phyloP scores from a whole-genome alignment of 2,113 vertebrate species.

The Raphicerus campestris region DNA sequence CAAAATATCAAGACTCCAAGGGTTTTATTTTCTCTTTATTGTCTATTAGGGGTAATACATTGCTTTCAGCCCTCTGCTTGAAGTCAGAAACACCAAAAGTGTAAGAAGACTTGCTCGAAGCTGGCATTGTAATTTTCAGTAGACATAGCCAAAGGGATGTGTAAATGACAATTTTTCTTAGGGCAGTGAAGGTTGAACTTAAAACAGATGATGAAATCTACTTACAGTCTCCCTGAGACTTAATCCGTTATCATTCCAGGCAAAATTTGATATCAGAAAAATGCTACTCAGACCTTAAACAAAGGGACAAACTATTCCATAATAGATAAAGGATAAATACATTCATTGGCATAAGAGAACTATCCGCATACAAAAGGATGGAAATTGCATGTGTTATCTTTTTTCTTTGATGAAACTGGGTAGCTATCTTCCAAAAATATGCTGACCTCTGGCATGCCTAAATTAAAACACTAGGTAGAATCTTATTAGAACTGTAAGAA shows the following conservation, averaged over 20 bases:
- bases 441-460: neutral
- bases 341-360: neutral
- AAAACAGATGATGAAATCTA: neutral
- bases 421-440: neutral
- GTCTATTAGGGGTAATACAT: neutral
- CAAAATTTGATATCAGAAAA: slow-evolving; percentile 28
- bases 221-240: neutral
- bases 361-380: neutral
- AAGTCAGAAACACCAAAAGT: neutral
- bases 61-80: neutral
- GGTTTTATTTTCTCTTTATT: neutral
- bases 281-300: neutral
- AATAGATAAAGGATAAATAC: neutral
- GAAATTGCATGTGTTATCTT: neutral
- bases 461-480: neutral
- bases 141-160: neutral
- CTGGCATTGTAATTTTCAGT: neutral
- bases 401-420: neutral
- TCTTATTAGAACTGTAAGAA: neutral
- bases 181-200: neutral
- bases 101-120: neutral
- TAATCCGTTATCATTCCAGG: neutral
- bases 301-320: neutral
- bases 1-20: neutral
- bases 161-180: slow-evolving; percentile 21